Percentiles rank a stretch among this genome's conserved stretches.
phyloP scores from a whole-genome alignment of 2,797 vertebrate genomes.

The Taeniopygia guttata region DNA sequence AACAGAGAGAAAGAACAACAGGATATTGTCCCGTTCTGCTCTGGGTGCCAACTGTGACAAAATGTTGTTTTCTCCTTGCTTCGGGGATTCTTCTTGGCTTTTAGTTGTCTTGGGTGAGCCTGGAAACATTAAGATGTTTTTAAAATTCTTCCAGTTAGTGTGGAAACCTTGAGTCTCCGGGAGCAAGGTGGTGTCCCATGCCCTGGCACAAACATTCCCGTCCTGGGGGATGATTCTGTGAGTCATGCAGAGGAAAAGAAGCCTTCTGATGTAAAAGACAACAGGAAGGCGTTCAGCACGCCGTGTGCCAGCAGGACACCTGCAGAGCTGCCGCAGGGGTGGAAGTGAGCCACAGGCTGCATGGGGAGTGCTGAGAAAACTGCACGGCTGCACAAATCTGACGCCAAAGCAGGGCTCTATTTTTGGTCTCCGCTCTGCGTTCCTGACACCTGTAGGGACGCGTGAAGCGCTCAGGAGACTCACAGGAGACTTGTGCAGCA shows the following conservation, averaged over 20 bases:
- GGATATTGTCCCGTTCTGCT: constrained; percentile 37
- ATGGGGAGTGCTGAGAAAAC: not conserved
- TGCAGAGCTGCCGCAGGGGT: constrained; percentile 59
- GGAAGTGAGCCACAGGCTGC: constrained; percentile 43
- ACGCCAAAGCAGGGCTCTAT: not conserved
- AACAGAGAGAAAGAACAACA: constrained; percentile 61
- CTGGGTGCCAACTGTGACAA: constrained; percentile 53
- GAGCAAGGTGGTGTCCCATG: not conserved
- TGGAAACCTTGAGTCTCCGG: not conserved
- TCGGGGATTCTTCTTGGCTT: not conserved
- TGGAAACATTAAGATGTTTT: not conserved
- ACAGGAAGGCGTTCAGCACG: constrained; percentile 6
- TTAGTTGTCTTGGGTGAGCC: not conserved
- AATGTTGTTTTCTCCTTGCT: constrained; percentile 30
- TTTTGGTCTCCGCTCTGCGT: not conserved
- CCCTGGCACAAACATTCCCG: not conserved
- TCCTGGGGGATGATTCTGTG: constrained; percentile 11
- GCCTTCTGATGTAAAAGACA: not conserved
- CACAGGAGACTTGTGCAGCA: not conserved
- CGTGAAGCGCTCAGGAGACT: not conserved
- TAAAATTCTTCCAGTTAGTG: not conserved
- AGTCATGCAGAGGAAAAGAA: constrained; percentile 15
- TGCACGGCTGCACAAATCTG: not conserved
- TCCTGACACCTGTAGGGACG: constrained; percentile 38
- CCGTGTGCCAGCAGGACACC: constrained; percentile 38